These are phyloP conservation scores for Brachionus rotundiformis DNA, from an alignment of 1,140 invertebrate species.

Conservation along the genomic window DNA sequence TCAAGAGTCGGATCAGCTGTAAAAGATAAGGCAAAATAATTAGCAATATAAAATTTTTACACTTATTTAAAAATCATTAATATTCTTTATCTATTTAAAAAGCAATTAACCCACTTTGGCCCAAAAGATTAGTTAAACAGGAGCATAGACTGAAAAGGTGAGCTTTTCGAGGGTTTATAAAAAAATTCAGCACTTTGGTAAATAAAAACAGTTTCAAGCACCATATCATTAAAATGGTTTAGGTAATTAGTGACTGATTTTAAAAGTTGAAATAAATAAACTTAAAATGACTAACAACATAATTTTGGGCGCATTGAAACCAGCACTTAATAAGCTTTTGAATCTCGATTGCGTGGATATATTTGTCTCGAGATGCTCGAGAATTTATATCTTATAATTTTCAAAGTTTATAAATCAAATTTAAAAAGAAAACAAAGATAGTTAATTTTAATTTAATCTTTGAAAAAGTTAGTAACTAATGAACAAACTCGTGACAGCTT, in stretches of 20 bases:
- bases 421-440: conserved; percentile 23
- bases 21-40: neutral
- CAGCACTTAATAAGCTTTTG: neutral
- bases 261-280: neutral
- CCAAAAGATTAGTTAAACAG: neutral
- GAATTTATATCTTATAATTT: neutral
- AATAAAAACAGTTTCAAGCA: neutral
- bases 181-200: neutral
- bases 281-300: neutral
- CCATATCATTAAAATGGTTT: neutral
- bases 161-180: neutral
- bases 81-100: neutral
- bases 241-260: neutral
- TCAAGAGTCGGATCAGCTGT: neutral
- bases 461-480: conserved; percentile 14
- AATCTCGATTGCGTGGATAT: neutral
- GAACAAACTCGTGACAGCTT: neutral
- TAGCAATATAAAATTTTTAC: neutral
- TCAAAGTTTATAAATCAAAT: neutral
- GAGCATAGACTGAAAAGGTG: neutral
- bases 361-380: neutral
- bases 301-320: neutral
- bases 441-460: neutral
- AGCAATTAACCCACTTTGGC: neutral
- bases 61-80: neutral